Conservation (phyloP, 2,888 invertebrate genomes). For the Prenolepis imparis region DNA sequence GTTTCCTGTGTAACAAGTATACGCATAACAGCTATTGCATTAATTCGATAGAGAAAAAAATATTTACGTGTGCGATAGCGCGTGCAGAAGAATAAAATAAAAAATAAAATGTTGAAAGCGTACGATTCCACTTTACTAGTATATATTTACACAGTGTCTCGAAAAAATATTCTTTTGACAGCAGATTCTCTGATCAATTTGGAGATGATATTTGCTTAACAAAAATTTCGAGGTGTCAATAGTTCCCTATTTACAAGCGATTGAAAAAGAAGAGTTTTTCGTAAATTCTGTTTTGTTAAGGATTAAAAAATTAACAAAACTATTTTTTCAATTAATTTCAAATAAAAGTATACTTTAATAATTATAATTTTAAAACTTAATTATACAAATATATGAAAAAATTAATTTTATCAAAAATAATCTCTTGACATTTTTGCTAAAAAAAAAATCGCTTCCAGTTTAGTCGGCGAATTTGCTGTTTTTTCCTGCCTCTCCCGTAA, state of each 20-base stretch:
- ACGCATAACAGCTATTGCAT: neutral
- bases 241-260: neutral
- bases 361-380: neutral
- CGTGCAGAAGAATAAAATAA: neutral
- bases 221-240: neutral
- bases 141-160: neutral
- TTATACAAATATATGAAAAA: neutral
- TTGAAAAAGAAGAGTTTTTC: too few relatives aligned
- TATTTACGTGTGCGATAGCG: neutral
- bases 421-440: neutral
- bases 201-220: neutral
- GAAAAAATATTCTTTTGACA: neutral
- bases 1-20: conserved; percentile 29
- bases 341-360: neutral
- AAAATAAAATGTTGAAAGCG: neutral
- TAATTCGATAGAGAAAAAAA: neutral
- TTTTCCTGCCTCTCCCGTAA: neutral
- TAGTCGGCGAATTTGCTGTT: neutral
- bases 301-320: neutral
- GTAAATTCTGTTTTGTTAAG: too few relatives aligned
- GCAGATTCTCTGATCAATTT: neutral
- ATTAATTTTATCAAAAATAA: neutral
- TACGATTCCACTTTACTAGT: neutral
- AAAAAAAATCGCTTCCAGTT: neutral
- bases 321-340: neutral